A percentile compares a stretch with the other conserved stretches of the same genome.
Conservation (phyloP, 2,113 vertebrate genomes). For the Ancistrus triradiatus region DNA sequence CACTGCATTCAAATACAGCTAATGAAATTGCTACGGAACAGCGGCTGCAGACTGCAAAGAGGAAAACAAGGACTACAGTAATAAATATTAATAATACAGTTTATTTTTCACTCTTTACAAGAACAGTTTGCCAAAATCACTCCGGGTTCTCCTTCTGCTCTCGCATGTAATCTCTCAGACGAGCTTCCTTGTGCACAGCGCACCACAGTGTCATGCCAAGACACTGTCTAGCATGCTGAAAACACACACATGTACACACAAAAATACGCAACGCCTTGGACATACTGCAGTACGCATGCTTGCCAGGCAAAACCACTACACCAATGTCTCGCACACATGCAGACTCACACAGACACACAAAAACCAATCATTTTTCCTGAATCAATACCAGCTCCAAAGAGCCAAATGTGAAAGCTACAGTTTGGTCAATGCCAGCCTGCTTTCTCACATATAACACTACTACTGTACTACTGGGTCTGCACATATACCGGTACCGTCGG, state of each 20-base stretch:
- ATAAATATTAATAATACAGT: too few species aligned
- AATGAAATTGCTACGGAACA: background rate
- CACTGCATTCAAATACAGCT: conserved; percentile 2
- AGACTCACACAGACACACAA: conserved; percentile 48
- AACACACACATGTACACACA: conserved; percentile 32
- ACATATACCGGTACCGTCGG: too few species aligned
- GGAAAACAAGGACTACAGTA: too few species aligned
- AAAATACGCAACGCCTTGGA: conserved; percentile 48
- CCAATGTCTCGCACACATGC: conserved; percentile 47
- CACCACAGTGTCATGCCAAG: conserved; percentile 31
- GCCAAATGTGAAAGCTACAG: conserved; percentile 54
- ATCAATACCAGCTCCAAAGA: conserved; percentile 58
- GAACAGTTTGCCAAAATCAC: too few species aligned
- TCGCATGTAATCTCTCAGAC: conserved; percentile 1
- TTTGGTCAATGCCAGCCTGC: conserved; percentile 55
- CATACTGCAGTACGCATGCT: too few species aligned
- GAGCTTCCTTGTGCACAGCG: conserved; percentile 39
- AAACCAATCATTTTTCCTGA: conserved; percentile 58
- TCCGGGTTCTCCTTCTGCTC: too few species aligned
- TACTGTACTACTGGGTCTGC: too few species aligned
- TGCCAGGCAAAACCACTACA: too few species aligned
- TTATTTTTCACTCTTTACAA: conserved; percentile 19
- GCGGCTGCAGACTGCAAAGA: too few species aligned
- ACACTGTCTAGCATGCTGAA: conserved; percentile 24
- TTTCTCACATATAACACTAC: background rate